phyloP scores from a whole-genome alignment of 2,113 vertebrate genomes.

The Clupea harengus region DNA sequence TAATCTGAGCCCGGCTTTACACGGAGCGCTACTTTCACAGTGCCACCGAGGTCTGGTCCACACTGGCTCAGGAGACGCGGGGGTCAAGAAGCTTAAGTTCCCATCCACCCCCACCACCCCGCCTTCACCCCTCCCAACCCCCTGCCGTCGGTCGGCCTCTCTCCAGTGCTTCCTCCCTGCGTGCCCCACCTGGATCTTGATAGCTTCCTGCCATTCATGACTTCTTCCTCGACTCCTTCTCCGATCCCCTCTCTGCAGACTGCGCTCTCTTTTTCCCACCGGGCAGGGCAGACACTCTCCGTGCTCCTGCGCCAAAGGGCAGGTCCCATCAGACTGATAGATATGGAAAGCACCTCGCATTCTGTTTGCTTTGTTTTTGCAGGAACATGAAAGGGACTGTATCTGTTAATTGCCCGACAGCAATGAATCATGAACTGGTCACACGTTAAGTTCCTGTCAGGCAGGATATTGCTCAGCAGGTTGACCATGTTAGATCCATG shows the following conservation, averaged over 20 bases:
- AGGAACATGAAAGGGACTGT: neutral
- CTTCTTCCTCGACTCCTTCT: neutral
- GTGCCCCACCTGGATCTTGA: neutral
- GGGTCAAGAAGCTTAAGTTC: conserved; percentile 32
- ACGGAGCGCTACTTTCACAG: conserved; percentile 35
- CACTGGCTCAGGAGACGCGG: conserved; percentile 30
- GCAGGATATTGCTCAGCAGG: neutral
- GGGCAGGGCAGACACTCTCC: neutral
- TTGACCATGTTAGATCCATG: neutral
- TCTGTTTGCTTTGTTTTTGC: neutral
- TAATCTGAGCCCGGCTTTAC: neutral
- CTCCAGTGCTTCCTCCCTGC: conserved; percentile 26
- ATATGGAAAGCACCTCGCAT: neutral
- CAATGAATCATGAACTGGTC: neutral
- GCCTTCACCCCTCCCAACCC: neutral
- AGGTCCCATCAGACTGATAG: neutral
- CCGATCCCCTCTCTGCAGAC: neutral
- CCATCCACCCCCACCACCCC: neutral
- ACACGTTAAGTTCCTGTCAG: neutral
- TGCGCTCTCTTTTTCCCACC: neutral
- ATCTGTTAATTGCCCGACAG: neutral
- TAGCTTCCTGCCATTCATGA: conserved; percentile 30
- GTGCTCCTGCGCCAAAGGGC: neutral
- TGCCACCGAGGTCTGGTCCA: conserved; percentile 32
- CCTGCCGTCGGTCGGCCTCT: conserved; percentile 1